Base-by-base conservation (phyloP, 1,140 invertebrate species). In the Carposina sasakii region DNA sequence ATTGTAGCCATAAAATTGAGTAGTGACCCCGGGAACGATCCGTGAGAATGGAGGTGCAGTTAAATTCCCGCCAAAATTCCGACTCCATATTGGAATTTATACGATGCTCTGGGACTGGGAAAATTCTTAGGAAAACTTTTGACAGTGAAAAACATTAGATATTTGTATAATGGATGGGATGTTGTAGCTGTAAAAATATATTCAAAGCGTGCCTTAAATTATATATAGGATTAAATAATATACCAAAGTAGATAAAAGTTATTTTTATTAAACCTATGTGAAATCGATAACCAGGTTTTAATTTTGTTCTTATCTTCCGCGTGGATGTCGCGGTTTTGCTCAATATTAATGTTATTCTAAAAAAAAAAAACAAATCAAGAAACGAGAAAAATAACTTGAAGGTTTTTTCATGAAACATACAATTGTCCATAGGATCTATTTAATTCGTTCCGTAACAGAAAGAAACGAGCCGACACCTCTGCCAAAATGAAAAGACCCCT, bases 401-500 rank as follows among this genome's bases (percentile, higher is more conserved):
- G 44, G 44, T 54, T 54, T 49, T 45, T 33, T 44, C 22, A 54
- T 57, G 57, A 59, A 56, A 39, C 53, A 59, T 51, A 56, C 55
- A 76, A 71, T 71, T 67, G 55, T 49, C 52, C 57, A 69, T 67
- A 67, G 66, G n/a, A 67, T 60, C 68, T 57, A 48, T 71, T 72
- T 77, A 76, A 76, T 77, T 76, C 57, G 58, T 70, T 54, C 44
- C 43, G 45, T 33, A 59, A 53, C 60, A 58, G 60, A 76, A 79
- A 79, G 71, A 79, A 81, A 79, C 76, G 72, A 69, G 64, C 67
- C 61, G 63, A 67, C 66, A 68, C 63, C 71, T 68, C 65, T 62
- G 68, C 71, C 67, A 64, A 81, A 83, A 83, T 81, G 69, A 81
- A 81, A 81, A 63, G 72, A 67, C 67, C 56, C 72, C 61, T 81